Base-by-base conservation (phyloP, 1,140 invertebrate species). In the Phenacoccus solenopsis region DNA sequence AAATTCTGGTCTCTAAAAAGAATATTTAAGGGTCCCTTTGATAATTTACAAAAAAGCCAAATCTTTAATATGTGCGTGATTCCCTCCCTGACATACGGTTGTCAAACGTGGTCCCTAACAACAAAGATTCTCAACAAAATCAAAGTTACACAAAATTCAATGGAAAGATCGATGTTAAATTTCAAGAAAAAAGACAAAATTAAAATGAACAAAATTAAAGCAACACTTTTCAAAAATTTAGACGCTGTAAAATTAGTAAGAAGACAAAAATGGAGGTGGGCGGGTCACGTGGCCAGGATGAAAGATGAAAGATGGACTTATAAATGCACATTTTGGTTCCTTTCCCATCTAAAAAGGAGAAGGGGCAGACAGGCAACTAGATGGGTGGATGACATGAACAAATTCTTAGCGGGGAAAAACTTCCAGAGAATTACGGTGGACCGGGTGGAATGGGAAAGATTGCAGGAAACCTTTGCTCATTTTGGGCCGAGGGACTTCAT, bases 321-420 rank as follows among this genome's bases (percentile, higher is more conserved):
- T 25, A 71, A 27, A 69, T n/a, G 27, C 5, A 38, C 28, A 7
- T 69, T 69, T 13, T 70, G 70, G 67, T 7, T 28, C 38, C 61
- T 49, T 12, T 16, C 21, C 2, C 32, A 38, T 10, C 20, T 27
- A 0, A 56, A 59, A 7, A 32, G 72, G 32, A 71, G 28, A 68
- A 68, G 32, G 64, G 72, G 72, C 68, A 56, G 68, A 35, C 70
- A 59, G 2, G 2, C 9, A 27, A 56, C 27, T 2, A 68, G 71
- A 68, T 73, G 69, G 67, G 64, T 13, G 24, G 72, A 72, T 28
- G 67, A 73, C 10, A n/a, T n/a, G n/a, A n/a, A n/a, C n/a, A n/a
- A n/a, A n/a, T n/a, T n/a, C n/a, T n/a, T n/a, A n/a, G n/a, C n/a
- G n/a, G n/a, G n/a, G n/a, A n/a, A n/a, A n/a, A n/a, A n/a, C n/a